Base-by-base conservation (phyloP, 92 coral and sea anemone species). In the Porites evermanni region DNA sequence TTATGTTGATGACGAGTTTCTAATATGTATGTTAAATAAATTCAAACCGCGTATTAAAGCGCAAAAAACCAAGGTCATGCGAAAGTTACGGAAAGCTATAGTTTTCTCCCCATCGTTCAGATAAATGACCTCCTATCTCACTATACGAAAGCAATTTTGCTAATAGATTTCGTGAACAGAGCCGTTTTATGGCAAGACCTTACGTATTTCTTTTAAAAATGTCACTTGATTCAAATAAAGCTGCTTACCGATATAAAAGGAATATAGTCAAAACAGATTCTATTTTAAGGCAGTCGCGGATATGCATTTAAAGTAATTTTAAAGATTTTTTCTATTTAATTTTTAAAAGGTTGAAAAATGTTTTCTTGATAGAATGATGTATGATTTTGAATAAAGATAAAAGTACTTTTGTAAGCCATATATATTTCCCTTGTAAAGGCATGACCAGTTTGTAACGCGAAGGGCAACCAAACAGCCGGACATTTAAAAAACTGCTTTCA, bases 401-500 rank as follows among this genome's bases (percentile, higher is more conserved):
- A 67, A 24, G 38, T 19, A 20, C 24, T 67, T 38, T 67, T 67
- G 38, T 21, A n/a, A 50, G 47, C 12, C 60, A 79, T 21, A 24
- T 21, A n/a, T 44, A 21, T 18, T 52, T 38, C 50, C 11, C 69
- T 29, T 78, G 61, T 26, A 32, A 29, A 10, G 17, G 47, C 3
- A 19, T 29, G 32, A 38, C 50, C 32, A 18, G 65, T 16, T 29
- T 16, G 65, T 64, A 38, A 63, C 9, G 19, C 19, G 19, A 17
- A 2, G 63, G 32, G 63, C 10, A 26, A 64, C 51, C 51, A 64
- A 50, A 38, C 72, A 79, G 65, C n/a, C 14, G 13, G 32, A 64
- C 24, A 79, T 79, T 79, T 21, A 8, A 44, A 77, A 78, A 26
- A 18, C 84, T 52, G 69, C 29, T 80, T 23, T 10, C 56, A 81